Evolutionary conservation across 2,888 invertebrate genomes (phyloP), one percentile per base, ranked within the genome.

Genomic region (Ptychoptera albimana): DNA sequence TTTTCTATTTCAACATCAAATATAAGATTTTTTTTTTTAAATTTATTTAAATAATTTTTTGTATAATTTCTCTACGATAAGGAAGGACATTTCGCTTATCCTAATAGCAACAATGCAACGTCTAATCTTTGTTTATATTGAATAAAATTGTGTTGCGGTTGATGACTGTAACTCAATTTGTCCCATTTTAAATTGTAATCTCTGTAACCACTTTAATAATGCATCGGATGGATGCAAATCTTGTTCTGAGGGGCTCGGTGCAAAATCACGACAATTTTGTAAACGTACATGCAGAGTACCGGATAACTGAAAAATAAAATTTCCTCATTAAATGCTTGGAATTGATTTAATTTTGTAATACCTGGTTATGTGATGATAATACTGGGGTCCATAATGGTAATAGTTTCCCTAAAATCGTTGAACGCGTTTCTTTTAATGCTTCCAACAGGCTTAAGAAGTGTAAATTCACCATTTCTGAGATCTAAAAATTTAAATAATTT

Each of bases 371-470:
- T n/a, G 93, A 89, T 59, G 86, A 87, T 35, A 98, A 70, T 37
- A 98, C 88, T 0, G 96, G 92, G 46, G 85, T 88, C 97, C 97
- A 98, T 55, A 97, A 73, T 1, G 98, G 94, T 54, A 96, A 68
- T 42, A 96, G 68, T 68, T 92, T 91, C 54, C 83, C 84, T 4
- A 97, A 73, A 31, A 94, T 79, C 1, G 91, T 87, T 1, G 94
- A 93, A 62, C 91, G 88, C 53, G 92, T 92, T 61, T 97, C 97
- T 55, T 93, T 74, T 3, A 98, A 69, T 0, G 94, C 92, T 66
- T 98, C 97, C 59, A 98, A 73, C 49, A 97, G 73, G 59, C 87
- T 91, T 49, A 98, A 68, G 64, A 98, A 96, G 61, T 98, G 97
- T 2, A 96, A 72, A 64, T 94, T 97, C 9, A 98, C 94, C 72